phyloP scores from a whole-genome alignment of 37 sponge, comb jelly and placozoan genomes.

The Mnemiopsis leidyi region DNA sequence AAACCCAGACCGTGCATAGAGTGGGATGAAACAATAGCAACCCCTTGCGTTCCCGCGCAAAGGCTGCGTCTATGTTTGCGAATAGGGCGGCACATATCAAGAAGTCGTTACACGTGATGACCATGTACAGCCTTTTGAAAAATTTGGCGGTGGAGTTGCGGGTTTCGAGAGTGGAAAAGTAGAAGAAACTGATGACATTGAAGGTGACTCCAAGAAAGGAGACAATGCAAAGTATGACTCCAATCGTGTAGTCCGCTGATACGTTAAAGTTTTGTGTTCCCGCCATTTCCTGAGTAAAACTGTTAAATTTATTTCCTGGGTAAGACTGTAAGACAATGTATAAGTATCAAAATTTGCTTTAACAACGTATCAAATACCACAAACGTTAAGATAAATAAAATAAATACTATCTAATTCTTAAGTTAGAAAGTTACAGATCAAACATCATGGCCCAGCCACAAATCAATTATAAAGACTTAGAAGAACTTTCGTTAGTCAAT shows the following conservation, averaged over 20 bases:
- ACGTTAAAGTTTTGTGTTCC: no score
- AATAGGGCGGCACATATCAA: conserved; percentile 27
- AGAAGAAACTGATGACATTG: background rate
- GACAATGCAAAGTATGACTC: background rate
- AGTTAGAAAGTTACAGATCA: no score
- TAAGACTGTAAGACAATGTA: no score
- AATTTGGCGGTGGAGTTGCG: conserved; percentile 8
- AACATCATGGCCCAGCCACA: no score
- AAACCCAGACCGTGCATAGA: background rate
- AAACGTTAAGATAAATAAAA: no score
- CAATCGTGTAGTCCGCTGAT: background rate
- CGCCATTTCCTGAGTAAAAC: no score
- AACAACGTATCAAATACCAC: no score
- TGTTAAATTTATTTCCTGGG: no score
- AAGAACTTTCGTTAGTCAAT: no score
- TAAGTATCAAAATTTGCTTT: no score
- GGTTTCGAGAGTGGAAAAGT: background rate
- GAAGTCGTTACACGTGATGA: conserved; percentile 7
- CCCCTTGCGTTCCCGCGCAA: background rate
- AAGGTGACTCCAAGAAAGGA: background rate
- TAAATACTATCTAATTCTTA: no score
- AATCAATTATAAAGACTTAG: no score
- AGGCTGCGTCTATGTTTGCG: conserved; percentile 2
- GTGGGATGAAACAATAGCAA: background rate
- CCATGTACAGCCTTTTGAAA: conserved; percentile 52